Conservation (phyloP, 2,888 invertebrate species). For the Spatulosminthurus flaviceps region DNA sequence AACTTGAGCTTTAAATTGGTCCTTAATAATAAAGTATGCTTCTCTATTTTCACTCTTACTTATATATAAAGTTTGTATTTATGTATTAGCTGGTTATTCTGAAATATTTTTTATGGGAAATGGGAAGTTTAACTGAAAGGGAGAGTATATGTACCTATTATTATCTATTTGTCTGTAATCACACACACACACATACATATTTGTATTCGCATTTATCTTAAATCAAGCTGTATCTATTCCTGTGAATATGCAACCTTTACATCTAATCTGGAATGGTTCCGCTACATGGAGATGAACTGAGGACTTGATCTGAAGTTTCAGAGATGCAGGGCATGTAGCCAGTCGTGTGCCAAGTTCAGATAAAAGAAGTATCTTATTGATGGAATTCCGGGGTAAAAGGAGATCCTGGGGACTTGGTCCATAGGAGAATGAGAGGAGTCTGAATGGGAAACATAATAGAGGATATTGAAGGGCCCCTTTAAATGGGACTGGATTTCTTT, state of each 20-base stretch:
- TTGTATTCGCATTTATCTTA: too few relatives aligned
- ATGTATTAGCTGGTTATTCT: too few relatives aligned
- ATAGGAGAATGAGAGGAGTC: conserved; percentile 29
- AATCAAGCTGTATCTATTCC: neutral
- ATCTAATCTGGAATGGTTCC: neutral
- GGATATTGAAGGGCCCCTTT: conserved; percentile 25
- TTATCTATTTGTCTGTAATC: too few relatives aligned
- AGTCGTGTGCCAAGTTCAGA: conserved; percentile 40
- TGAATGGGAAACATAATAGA: conserved; percentile 27
- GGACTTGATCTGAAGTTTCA: neutral
- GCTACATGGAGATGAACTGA: neutral
- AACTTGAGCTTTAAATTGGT: too few relatives aligned
- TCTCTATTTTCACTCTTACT: too few relatives aligned
- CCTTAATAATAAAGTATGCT: too few relatives aligned
- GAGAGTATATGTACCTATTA: too few relatives aligned
- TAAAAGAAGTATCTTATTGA: conserved; percentile 31
- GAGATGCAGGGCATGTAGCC: conserved; percentile 26
- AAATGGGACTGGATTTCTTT: conserved; percentile 42
- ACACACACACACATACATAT: too few relatives aligned
- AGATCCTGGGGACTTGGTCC: conserved; percentile 41
- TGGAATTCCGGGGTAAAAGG: conserved; percentile 30
- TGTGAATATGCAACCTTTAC: neutral
- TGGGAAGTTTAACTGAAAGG: too few relatives aligned
- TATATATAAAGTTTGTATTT: too few relatives aligned
- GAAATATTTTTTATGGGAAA: too few relatives aligned